Percentiles rank a stretch among this genome's conserved stretches.
These are phyloP conservation scores for Scaptodrosophila lebanonensis DNA, from an alignment of 1,140 invertebrate genomes.

Conservation along the genomic window DNA sequence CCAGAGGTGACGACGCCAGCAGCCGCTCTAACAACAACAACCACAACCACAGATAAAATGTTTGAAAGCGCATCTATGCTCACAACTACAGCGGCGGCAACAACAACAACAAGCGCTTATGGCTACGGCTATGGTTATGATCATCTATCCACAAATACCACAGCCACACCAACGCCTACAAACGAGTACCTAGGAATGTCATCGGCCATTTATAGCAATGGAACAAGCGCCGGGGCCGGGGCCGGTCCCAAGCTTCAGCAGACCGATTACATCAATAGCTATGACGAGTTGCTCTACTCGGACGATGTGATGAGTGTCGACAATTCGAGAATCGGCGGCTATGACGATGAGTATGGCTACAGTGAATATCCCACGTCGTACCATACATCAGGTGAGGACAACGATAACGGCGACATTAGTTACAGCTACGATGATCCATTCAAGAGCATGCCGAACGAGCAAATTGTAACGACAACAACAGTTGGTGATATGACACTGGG, in stretches of 20 bases:
- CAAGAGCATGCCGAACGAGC: too few relatives aligned
- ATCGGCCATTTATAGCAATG: background rate
- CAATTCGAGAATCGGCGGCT: background rate
- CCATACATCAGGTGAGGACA: background rate
- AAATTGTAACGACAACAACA: background rate
- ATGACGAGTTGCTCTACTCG: slow-evolving; percentile 16
- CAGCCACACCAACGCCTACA: background rate
- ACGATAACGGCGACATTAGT: slow-evolving; percentile 1
- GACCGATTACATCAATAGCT: slow-evolving; percentile 13
- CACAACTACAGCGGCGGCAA: too few relatives aligned
- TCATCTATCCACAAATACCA: background rate
- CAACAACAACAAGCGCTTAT: slow-evolving; percentile 2
- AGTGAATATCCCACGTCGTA: slow-evolving; percentile 10
- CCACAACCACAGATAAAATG: background rate
- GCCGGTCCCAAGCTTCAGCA: background rate
- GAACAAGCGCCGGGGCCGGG: background rate
- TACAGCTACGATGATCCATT: slow-evolving; percentile 2
- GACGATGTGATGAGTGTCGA: slow-evolving; percentile 4
- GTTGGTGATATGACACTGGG: background rate
- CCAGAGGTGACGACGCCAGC: slow-evolving; percentile 1
- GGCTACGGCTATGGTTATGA: slow-evolving; percentile 1
- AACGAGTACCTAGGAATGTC: background rate
- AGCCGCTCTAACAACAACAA: slow-evolving; percentile 1
- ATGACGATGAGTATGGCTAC: slow-evolving; percentile 34
- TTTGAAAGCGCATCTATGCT: slow-evolving; percentile 1